A percentile compares a stretch with the other conserved stretches of the same genome.
Conservation (phyloP, 2,888 invertebrate genomes). For the Mesopsocus fuscifrons region DNA sequence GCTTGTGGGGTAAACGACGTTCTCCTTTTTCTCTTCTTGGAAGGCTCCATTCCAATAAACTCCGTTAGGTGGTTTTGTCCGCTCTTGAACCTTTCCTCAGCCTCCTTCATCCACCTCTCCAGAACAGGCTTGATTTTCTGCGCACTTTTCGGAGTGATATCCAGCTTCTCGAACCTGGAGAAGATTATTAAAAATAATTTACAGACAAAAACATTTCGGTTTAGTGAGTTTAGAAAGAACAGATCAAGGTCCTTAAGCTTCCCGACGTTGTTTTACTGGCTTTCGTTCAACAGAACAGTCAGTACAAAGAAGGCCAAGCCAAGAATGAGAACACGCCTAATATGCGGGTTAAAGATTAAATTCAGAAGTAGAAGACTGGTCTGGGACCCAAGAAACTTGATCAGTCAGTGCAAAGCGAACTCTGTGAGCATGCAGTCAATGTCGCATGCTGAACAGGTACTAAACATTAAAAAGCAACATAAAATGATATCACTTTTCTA, state of each 20-base stretch:
- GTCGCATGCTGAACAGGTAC: too few relatives aligned
- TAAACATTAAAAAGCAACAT: too few relatives aligned
- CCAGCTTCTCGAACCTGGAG: constrained; percentile 94
- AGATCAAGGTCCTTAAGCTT: too few relatives aligned
- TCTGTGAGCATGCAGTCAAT: too few relatives aligned
- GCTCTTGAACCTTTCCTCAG: constrained; percentile 88
- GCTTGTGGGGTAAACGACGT: constrained; percentile 97
- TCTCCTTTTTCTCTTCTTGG: constrained; percentile 88
- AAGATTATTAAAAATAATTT: constrained; percentile 31
- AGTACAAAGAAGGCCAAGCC: too few relatives aligned
- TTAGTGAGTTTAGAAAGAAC: too few relatives aligned
- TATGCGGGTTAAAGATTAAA: neutral
- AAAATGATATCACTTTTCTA: constrained; percentile 99
- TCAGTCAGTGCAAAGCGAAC: too few relatives aligned
- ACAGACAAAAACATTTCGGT: too few relatives aligned
- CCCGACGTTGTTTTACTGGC: too few relatives aligned
- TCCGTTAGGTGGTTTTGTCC: constrained; percentile 88
- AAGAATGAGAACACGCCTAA: constrained; percentile 3
- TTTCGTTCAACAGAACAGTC: too few relatives aligned
- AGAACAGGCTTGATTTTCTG: constrained; percentile 98
- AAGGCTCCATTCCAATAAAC: constrained; percentile 90
- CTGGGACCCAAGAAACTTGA: neutral
- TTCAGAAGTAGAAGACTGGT: neutral
- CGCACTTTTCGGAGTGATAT: constrained; percentile 98
- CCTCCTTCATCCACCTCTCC: constrained; percentile 98